phyloP scores from a whole-genome alignment of 2,888 invertebrate species.

The Pachycephus smyrnensis region DNA sequence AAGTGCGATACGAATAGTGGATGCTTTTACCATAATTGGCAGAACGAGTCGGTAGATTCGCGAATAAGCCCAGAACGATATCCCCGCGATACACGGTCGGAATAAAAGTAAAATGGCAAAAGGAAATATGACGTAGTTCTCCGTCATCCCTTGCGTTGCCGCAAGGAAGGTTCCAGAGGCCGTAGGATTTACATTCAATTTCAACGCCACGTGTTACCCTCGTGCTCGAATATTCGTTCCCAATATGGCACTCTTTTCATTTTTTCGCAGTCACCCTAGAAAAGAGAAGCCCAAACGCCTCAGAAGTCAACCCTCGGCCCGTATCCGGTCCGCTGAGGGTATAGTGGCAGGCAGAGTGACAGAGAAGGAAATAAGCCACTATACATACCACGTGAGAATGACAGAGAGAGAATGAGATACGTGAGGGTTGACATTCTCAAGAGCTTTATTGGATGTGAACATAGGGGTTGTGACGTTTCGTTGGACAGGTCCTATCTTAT shows the following conservation, averaged over 20 bases:
- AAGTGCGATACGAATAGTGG: background rate
- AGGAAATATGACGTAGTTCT: background rate
- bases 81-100: background rate
- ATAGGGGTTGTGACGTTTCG: background rate
- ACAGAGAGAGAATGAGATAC: background rate
- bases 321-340: background rate
- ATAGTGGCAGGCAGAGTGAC: background rate
- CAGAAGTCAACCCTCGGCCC: background rate
- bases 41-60: background rate
- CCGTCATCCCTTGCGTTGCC: background rate
- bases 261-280: background rate
- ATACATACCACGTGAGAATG: background rate
- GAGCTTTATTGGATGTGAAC: background rate
- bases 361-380: background rate
- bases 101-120: background rate
- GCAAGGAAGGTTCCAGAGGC: background rate
- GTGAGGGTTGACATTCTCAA: background rate
- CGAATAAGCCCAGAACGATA: background rate
- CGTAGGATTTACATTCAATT: background rate
- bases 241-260: background rate
- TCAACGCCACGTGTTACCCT: slow-evolving; percentile 1
- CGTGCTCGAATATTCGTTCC: background rate
- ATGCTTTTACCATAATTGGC: slow-evolving; percentile 33
- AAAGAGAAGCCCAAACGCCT: background rate
- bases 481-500: background rate